Conservation (phyloP, 2,797 vertebrate species). For the Chloroceryle amazona region DNA sequence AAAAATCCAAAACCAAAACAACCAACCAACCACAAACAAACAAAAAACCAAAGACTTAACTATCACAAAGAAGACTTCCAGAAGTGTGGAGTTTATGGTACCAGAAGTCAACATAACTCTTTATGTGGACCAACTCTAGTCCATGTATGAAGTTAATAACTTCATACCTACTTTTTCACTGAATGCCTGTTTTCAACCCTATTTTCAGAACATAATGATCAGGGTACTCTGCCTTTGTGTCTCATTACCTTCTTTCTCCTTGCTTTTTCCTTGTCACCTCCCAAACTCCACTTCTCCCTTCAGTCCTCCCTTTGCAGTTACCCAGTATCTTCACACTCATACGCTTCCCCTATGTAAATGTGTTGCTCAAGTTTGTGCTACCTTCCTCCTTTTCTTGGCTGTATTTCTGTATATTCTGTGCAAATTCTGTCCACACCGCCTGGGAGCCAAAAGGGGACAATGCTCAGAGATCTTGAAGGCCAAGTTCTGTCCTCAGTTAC, state of each 20-base stretch:
- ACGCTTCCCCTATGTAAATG: neutral
- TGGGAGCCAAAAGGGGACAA: neutral
- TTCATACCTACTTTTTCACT: neutral
- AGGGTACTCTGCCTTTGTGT: neutral
- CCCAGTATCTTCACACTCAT: neutral
- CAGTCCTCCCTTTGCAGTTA: neutral
- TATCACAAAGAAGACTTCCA: neutral
- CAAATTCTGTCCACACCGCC: neutral
- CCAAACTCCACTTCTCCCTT: neutral
- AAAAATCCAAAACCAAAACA: too few species aligned
- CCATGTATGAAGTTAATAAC: neutral
- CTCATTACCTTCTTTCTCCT: neutral
- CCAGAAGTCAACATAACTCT: neutral
- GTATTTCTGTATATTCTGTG: neutral
- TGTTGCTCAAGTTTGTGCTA: neutral
- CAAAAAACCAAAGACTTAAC: neutral
- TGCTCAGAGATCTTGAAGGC: neutral
- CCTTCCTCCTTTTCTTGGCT: neutral
- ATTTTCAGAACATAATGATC: neutral
- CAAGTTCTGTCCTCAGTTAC: neutral
- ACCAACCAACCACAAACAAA: neutral
- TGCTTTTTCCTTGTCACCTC: neutral
- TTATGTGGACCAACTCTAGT: neutral
- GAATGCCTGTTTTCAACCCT: neutral
- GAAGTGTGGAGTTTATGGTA: neutral